Percentiles rank a stretch among this genome's conserved stretches.
phyloP scores from a whole-genome alignment of 2,113 vertebrate genomes.

The Osmerus mordax region DNA sequence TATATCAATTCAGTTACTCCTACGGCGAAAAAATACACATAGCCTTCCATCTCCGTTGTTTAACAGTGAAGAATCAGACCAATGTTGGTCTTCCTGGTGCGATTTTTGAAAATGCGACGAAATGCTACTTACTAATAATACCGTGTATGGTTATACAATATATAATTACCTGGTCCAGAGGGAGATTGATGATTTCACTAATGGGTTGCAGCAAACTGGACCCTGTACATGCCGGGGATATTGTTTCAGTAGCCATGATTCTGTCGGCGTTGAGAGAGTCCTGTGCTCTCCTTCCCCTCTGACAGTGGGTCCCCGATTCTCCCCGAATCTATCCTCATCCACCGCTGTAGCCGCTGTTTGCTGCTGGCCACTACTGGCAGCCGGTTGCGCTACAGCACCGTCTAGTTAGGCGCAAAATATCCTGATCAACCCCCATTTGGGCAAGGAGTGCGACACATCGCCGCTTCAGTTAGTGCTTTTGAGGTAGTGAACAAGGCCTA shows the following conservation, averaged over 20 bases:
- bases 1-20: neutral
- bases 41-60: neutral
- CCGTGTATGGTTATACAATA: neutral
- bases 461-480: no score
- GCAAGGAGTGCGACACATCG: no score
- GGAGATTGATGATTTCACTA: slow-evolving; percentile 70
- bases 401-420: neutral
- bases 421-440: no score
- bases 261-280: slow-evolving; percentile 28
- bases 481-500: no score
- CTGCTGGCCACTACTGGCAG: slow-evolving; percentile 31
- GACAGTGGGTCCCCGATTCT: slow-evolving; percentile 28
- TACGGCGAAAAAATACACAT: neutral
- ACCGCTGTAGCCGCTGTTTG: slow-evolving; percentile 27
- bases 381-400: slow-evolving; percentile 33
- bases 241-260: slow-evolving; percentile 66
- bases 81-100: slow-evolving; percentile 15
- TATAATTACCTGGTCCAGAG: slow-evolving; percentile 69
- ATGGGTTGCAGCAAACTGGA: slow-evolving; percentile 72
- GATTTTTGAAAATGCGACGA: slow-evolving; percentile 17
- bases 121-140: slow-evolving; percentile 10
- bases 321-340: slow-evolving; percentile 21
- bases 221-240: slow-evolving; percentile 66
- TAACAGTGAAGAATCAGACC: neutral
- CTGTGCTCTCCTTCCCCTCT: slow-evolving; percentile 42